Base-by-base conservation (phyloP, 2,888 invertebrate genomes). In the Lycophotia porphyrea region DNA sequence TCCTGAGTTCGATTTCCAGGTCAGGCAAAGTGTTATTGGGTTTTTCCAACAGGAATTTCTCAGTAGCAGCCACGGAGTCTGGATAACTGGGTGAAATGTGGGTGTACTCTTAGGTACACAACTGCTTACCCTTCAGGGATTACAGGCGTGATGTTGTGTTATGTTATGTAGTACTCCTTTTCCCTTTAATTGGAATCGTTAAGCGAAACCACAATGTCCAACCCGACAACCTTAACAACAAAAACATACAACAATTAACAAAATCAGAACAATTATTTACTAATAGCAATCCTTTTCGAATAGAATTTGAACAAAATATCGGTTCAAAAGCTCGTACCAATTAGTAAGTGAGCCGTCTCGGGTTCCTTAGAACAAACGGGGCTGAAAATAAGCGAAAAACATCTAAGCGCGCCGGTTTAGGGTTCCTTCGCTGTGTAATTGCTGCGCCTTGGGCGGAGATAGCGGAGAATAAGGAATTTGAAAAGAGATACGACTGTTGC, bases 301-400 rank as follows among this genome's bases (percentile, higher is more conserved):
- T 85, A 82, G 83, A 88, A 90, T 92, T 91, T 86, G 86, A 84
- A 89, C 87, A 90, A 90, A 91, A 89, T 85, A 88, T 88, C 88
- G 83, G 84, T 88, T 89, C 90, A 91, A 92, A 90, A 90, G 91
- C 86, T 88, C 89, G 91, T 92, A 94, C 93, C 95, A 95, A 95
- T 95, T 95, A 95, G 95, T 94, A 94, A 94, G 91, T 82, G 93
- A 95, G 92, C 90, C 89, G 90, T 86, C 89, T 93, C 93, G 90
- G 91, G 89, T 95, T 94, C 91, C 92, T 87, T 85, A 80, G 91
- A 88, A 91, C 91, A 93, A 91, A 89, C 90, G 92, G 88, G 88
- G 84, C 89, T 78, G 82, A 78, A 93, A 93, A 94, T 93, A 93
- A 93, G 89, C 90, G 94, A 95, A 95, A 94, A 94, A 94, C 94